These are phyloP conservation scores for Tachina lurida DNA, from an alignment of 2,888 invertebrate genomes.

Conservation along the genomic window DNA sequence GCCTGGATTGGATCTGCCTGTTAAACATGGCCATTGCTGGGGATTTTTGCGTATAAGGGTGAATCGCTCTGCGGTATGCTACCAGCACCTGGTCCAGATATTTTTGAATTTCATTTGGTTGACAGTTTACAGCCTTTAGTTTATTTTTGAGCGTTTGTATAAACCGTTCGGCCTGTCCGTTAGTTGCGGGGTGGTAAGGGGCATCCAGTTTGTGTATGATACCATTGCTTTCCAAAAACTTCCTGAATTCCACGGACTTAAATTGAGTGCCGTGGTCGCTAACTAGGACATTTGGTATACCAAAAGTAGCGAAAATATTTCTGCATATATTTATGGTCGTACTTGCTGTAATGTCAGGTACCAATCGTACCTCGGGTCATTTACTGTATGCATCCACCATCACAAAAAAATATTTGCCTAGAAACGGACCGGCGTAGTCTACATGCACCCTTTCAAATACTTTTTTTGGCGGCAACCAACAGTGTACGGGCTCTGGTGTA, in stretches of 20 bases:
- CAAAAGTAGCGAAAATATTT: background rate
- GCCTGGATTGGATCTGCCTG: background rate
- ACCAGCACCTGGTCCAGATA: background rate
- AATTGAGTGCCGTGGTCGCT: conserved; percentile 1
- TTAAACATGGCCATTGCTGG: background rate
- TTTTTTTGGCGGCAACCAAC: too few species aligned
- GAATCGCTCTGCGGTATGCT: background rate
- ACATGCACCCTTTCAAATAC: background rate
- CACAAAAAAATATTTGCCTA: background rate
- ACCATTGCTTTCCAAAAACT: conserved; percentile 2
- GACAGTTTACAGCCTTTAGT: background rate
- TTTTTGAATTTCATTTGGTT: conserved; percentile 1
- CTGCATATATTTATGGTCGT: too few species aligned
- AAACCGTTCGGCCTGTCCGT: background rate
- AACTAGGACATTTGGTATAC: background rate
- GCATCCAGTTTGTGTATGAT: background rate
- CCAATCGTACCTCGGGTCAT: background rate
- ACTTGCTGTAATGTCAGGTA: background rate
- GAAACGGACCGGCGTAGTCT: background rate
- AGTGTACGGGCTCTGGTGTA: background rate
- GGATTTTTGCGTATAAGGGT: background rate
- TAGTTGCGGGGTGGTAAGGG: background rate
- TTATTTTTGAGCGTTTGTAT: background rate
- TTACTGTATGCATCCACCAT: too few species aligned
- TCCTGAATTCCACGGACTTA: background rate